Evolutionary conservation across 2,797 vertebrate species (phyloP), one percentile per base, ranked within the genome.

Genomic region (Hozukius guyotensis): DNA sequence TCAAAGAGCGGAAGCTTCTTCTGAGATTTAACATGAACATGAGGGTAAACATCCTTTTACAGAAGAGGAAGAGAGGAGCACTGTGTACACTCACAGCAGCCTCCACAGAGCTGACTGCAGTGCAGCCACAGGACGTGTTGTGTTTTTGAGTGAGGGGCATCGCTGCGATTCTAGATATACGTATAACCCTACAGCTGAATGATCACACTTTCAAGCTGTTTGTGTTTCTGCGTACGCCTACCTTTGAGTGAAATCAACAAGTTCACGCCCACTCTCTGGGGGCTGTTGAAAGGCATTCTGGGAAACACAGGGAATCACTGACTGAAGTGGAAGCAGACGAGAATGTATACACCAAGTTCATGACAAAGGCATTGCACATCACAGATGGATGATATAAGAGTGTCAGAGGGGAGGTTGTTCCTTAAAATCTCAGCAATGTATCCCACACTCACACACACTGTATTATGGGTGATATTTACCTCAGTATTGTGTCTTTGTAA

Each of bases 231-330:
- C 63, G 53, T 38, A 87, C 83, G 82, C 90, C 92, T 67, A 90
- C 81, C 60, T 89, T 36, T 70, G 81, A 87, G 84, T 70, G 57
- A 82, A 84, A 88, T 85, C 87, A 89, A 90, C 89, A 82, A 77
- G 85, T 88, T 81, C 55, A 76, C 85, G 27, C 88, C 85, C 85
- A 87, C 91, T 84, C 82, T 79, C 78, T 74, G 91, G 69, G 62
- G 90, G 86, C 77, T 72, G 83, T 57, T 85, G 85, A 81, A 84
- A 83, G 75, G 87, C 87, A 87, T 89, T 81, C 79, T 86, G 87
- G 86, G 86, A 87, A 82, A 87, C 1, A 56, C 60, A 69, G 82
- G 80, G 78, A 91, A 83, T 11, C 83, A 34, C 85, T 73, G 78
- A 79, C 56, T 56, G 80, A 87, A 85, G 85, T 78, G 65, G 73